Evolutionary conservation across 2,113 vertebrate species (phyloP), one percentile per base, ranked within the genome.

Genomic region (Indicator maculatus): DNA sequence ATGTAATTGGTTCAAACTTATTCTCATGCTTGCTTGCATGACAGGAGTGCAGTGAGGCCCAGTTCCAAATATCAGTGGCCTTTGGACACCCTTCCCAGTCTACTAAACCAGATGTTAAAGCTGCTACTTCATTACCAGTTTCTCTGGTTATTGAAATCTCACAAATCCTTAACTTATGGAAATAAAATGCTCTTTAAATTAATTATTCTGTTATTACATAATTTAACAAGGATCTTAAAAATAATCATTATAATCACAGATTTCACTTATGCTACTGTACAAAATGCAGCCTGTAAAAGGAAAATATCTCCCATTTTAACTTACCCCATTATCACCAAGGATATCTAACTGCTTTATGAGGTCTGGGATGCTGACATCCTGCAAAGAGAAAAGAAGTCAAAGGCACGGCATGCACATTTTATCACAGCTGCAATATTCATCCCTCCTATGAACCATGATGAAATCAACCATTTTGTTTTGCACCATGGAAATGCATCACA

Each of bases 311-410:
- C 52, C 33, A 17, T n/a, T 94, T 92, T 69, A 30, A 98, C 98
- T 98, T 97, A 99, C 99, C 98, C 99, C 99, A 24, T 99, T 99
- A 93, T 99, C 99, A 73, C 99, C 99, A 10, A 99, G 97, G 91
- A 99, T 99, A 93, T 99, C 99, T 21, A 99, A 97, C 71, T 99
- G 99, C 94, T 99, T 99, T 97, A 99, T 99, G 73, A 99, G 99
- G 95, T 99, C 99, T 77, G 99, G 99, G 96, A 99, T 99, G 93
- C 99, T 99, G 52, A 99, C 99, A 89, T 99, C 99, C 99, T 99
- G 96, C 60, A 96, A 95, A 91, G 58, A 89, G 15, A 96, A 59
- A 73, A 33, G 81, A 60, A 77, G 7, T n/a, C 26, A 70, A 91
- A 90, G 64, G 33, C 41, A 65, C 4, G 11, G 39, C 31, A 60